Base-by-base conservation (phyloP, 2,113 vertebrate genomes). In the Chaetodon auriga region DNA sequence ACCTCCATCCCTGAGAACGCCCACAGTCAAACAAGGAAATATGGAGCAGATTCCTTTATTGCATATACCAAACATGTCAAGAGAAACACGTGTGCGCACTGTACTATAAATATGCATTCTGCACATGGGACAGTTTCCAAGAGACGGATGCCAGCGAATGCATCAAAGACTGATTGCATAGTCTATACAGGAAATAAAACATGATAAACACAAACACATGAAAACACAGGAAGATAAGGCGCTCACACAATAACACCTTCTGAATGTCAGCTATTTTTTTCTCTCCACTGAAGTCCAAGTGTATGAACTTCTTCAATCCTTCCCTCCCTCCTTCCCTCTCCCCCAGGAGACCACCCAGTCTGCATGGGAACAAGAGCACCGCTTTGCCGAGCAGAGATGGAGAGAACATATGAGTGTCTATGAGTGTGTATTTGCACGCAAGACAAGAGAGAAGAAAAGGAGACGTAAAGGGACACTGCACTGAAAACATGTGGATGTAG, bases 261-360 rank as follows among this genome's bases (percentile, higher is more conserved):
- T 45, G 19, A 65, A 84, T 68, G 60, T 81, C 71, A 18, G 65
- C 49, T 65, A 68, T 80, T 68, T 73, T 73, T 82, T 89, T 83
- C 60, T 84, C 45, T 81, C 49, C 45, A 35, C 64, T 68, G 19
- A 82, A 63, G 73, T 80, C 75, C 7, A 9, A 89, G 57, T 64
- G 78, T 73, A 61, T 84, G 78, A 87, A 84, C 76, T 75, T 74
- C 73, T 81, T 90, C 76, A 81, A 54, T 78, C 30, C 71, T 14
- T 74, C 46, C 55, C 55, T n/a, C 30, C 64, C n/a, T n/a, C 53
- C 43, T 19, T 18, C 46, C 45, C 5, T 15, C 48, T 38, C 48
- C 68, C 70, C 48, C 55, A 23, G 9, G 57, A 89, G 92, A 91
- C 90, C 91, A 92, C 90, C 90, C 90, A 93, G 85, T 72, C 74